Percentiles rank a stretch among this genome's conserved stretches.
Evolutionary conservation across 1,140 invertebrate species (phyloP).

Genomic region (Dermatophagoides farinae): DNA sequence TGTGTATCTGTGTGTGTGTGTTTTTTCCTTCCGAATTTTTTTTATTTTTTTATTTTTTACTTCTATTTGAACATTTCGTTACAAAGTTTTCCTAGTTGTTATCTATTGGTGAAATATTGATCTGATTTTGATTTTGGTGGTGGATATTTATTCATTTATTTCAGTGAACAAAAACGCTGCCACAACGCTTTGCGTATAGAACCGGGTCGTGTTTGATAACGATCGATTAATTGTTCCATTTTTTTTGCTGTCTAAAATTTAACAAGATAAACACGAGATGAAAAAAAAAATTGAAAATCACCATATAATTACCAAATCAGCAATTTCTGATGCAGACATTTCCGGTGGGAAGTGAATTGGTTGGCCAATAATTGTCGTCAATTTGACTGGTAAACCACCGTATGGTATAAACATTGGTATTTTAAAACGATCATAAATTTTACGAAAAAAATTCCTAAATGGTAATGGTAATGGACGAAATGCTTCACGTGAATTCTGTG

Average conservation of each 20-base stretch:
- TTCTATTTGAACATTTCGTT: too few species aligned
- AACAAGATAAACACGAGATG: background rate
- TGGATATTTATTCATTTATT: too few species aligned
- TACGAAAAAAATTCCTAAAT: slow-evolving; percentile 26
- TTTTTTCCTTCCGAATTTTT: too few species aligned
- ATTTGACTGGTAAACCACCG: slow-evolving; percentile 92
- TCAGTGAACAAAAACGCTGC: slow-evolving; percentile 32
- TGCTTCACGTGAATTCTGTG: slow-evolving; percentile 81
- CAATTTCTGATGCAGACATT: slow-evolving; percentile 7
- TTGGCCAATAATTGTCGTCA: slow-evolving; percentile 29
- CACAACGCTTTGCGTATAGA: slow-evolving; percentile 55
- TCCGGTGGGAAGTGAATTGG: slow-evolving; percentile 15
- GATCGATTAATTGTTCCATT: slow-evolving; percentile 49
- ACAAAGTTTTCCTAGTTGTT: too few species aligned
- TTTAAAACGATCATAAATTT: slow-evolving; percentile 52
- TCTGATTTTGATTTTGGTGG: too few species aligned
- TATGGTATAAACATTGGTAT: slow-evolving; percentile 76
- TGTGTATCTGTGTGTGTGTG: too few species aligned
- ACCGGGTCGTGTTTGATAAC: slow-evolving; percentile 64
- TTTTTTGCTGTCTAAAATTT: slow-evolving; percentile 28
- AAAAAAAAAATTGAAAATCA: background rate
- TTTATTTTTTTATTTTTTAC: too few species aligned
- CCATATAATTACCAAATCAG: slow-evolving; percentile 4
- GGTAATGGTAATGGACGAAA: slow-evolving; percentile 38
- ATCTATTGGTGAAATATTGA: too few species aligned